Evolutionary conservation across 2,113 vertebrate species (phyloP), one percentile per base, ranked within the genome.

Genomic region (Nettapus auritus): DNA sequence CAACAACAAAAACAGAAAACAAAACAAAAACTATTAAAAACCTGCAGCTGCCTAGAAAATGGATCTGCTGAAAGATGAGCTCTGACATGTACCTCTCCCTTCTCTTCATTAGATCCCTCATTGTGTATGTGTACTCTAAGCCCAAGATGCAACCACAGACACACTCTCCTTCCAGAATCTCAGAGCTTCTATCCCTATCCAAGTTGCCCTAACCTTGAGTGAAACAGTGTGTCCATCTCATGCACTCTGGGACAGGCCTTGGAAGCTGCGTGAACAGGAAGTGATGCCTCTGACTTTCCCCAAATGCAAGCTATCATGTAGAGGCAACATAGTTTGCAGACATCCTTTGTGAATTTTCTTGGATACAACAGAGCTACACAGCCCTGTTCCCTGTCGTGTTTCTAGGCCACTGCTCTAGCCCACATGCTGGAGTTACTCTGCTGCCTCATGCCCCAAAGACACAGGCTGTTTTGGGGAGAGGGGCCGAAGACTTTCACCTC

Each of bases 281-380:
- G 57, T 33, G 36, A 36, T 64, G 50, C 67, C 34, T 56, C 50
- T 6, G 9, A 31, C 23, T 20, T 21, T 25, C 19, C 34, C 40
- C 59, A 64, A 2, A 29, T 4, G 29, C 0, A 1, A 48, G 8
- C 19, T 25, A 23, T 20, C 44, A 34, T 1, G 4, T 20, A 23
- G 29, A 88, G n/a, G 50, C 12, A 29, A 25, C 22, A 56, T 38
- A 79, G 33, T 28, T 13, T 11, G 38, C 38, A 4, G 6, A 23
- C 21, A 22, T 15, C 7, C 14, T 48, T 48, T 40, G 22, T 42
- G 29, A 42, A n/a, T 10, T 14, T 28, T 8, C 29, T 8, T 42
- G 42, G 73, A 21, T 16, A 52, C 22, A 13, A 50, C 48, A 50
- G 48, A 50, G 48, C 22, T 23, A 50, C 48, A 44, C 21, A 85